Percentiles rank a stretch among this genome's conserved stretches.
phyloP scores from a whole-genome alignment of 2,113 vertebrate species.

The Takifugu bimaculatus region DNA sequence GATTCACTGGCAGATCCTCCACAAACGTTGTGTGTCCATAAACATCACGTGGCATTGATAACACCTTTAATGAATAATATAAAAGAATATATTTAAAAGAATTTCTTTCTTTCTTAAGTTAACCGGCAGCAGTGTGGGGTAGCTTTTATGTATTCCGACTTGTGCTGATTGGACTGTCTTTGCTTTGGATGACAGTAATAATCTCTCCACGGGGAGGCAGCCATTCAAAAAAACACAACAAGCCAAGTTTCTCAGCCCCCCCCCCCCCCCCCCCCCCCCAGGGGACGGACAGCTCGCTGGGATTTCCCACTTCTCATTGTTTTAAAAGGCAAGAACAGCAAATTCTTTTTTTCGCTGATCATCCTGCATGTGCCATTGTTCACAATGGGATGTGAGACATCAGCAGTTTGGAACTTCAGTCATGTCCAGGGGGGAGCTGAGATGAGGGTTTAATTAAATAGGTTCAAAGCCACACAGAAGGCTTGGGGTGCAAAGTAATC shows the following conservation, averaged over 20 bases:
- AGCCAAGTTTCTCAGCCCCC: not conserved
- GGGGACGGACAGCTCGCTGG: no score
- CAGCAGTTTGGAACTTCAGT: not conserved
- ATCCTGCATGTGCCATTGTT: no score
- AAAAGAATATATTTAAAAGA: not conserved
- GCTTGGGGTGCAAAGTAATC: slow-evolving; percentile 42
- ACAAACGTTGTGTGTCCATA: no score
- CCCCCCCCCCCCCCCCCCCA: no score
- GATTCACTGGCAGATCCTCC: no score
- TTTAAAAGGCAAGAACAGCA: no score
- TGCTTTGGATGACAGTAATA: not conserved
- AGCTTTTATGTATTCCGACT: not conserved
- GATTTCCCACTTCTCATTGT: no score
- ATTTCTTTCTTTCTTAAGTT: not conserved
- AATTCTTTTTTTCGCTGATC: not conserved
- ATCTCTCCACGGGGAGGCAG: not conserved
- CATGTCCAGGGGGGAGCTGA: slow-evolving; percentile 8
- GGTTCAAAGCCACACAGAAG: slow-evolving; percentile 44
- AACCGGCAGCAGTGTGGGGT: not conserved
- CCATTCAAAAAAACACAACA: not conserved
- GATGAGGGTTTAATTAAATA: slow-evolving; percentile 45
- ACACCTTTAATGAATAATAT: no score
- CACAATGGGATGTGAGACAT: not conserved
- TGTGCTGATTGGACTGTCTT: not conserved
- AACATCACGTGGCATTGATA: no score